Evolutionary conservation across 2,888 invertebrate genomes (phyloP).

Genomic region (Lycocerus yunnanus): DNA sequence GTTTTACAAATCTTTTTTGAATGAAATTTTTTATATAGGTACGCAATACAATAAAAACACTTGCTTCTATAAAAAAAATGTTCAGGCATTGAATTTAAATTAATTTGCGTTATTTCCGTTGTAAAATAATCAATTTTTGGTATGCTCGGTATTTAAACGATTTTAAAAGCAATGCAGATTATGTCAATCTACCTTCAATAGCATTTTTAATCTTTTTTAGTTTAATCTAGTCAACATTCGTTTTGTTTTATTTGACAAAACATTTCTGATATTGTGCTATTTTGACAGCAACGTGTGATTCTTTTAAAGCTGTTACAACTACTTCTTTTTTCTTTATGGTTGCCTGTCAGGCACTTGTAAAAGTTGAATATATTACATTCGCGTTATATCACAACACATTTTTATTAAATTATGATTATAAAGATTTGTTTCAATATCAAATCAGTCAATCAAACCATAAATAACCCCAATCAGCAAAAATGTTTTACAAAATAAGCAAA

Average conservation of each 20-base stretch:
- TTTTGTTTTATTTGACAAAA: conserved; percentile 19
- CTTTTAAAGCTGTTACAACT: conserved; percentile 14
- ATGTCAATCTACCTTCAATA: background rate
- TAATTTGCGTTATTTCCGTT: background rate
- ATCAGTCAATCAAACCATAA: background rate
- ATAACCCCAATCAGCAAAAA: background rate
- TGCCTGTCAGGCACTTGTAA: conserved; percentile 19
- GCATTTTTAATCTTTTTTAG: background rate
- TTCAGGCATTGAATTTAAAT: background rate
- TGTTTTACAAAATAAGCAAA: background rate
- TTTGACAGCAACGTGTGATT: conserved; percentile 26
- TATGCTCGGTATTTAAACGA: background rate
- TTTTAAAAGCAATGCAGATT: background rate
- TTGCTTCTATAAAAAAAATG: background rate
- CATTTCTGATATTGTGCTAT: conserved; percentile 18
- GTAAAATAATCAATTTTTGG: background rate
- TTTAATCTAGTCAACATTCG: background rate
- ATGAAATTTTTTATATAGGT: background rate
- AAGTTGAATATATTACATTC: conserved; percentile 11
- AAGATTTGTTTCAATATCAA: background rate
- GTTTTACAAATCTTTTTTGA: background rate
- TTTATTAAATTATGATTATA: conserved; percentile 27
- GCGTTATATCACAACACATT: conserved; percentile 10
- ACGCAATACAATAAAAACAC: background rate
- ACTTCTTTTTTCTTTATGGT: conserved; percentile 8